These are phyloP conservation scores for Manis pentadactyla DNA, from an alignment of 2,797 vertebrate genomes.

Conservation along the genomic window DNA sequence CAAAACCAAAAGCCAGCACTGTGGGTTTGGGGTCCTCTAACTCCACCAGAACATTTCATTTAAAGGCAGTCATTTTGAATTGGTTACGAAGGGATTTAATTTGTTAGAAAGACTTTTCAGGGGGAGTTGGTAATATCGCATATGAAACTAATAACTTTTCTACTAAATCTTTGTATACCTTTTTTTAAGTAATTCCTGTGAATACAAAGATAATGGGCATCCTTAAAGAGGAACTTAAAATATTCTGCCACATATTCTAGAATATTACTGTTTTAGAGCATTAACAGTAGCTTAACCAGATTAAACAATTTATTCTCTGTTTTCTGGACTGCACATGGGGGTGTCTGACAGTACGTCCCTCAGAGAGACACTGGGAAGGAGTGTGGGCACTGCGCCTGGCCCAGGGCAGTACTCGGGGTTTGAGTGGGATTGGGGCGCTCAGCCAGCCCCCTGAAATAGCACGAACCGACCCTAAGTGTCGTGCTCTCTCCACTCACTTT, in stretches of 20 bases:
- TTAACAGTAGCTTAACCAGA: neutral
- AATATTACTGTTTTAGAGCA: neutral
- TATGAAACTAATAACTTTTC: neutral
- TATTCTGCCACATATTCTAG: neutral
- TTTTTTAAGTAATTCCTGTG: neutral
- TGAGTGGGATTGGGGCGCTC: neutral
- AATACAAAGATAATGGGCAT: neutral
- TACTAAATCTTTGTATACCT: neutral
- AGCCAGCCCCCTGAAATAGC: neutral
- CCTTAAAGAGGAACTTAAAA: neutral
- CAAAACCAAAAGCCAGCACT: neutral
- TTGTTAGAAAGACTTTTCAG: neutral
- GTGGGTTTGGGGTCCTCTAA: fast-evolving
- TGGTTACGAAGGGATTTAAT: neutral
- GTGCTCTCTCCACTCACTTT: neutral
- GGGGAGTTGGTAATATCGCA: neutral
- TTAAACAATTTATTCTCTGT: neutral
- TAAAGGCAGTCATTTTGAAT: neutral
- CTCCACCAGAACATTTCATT: no score
- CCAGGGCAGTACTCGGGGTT: fast-evolving
- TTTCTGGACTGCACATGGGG: neutral
- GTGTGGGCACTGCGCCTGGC: fast-evolving
- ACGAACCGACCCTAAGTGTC: neutral
- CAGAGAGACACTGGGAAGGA: fast-evolving
- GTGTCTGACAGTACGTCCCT: neutral